These are phyloP conservation scores for Mus spretus DNA, from an alignment of 2,797 vertebrate genomes.

Conservation along the genomic window DNA sequence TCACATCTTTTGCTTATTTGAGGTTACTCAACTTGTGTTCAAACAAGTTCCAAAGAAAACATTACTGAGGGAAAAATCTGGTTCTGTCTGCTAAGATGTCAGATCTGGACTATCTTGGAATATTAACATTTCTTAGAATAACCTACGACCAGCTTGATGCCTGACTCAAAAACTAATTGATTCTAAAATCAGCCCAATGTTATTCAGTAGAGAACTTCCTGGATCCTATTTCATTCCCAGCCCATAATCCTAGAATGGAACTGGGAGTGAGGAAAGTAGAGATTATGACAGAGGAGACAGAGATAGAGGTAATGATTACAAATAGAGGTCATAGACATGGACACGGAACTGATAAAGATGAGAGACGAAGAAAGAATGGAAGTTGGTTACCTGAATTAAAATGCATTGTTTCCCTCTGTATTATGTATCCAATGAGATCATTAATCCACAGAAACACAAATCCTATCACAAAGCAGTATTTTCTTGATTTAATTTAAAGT, in stretches of 20 bases:
- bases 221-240: not conserved
- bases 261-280: not conserved
- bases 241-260: not conserved
- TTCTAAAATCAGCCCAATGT: not conserved
- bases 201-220: not conserved
- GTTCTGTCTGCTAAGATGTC: not conserved
- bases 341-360: not conserved
- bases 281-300: not conserved
- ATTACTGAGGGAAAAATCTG: not conserved
- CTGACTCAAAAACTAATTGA: not conserved
- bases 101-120: not conserved
- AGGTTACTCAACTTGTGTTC: not conserved
- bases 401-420: not conserved
- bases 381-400: not conserved
- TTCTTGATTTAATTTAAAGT: not conserved
- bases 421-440: not conserved
- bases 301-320: not conserved
- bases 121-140: not conserved
- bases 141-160: not conserved
- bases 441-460: not conserved
- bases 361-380: not conserved
- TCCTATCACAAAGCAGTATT: not conserved
- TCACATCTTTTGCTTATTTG: not conserved
- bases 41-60: not conserved
- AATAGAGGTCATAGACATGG: not conserved